Evolutionary conservation across 2,113 vertebrate genomes (phyloP), one percentile per base, ranked within the genome.

Genomic region (Chlorodrepanis virens): DNA sequence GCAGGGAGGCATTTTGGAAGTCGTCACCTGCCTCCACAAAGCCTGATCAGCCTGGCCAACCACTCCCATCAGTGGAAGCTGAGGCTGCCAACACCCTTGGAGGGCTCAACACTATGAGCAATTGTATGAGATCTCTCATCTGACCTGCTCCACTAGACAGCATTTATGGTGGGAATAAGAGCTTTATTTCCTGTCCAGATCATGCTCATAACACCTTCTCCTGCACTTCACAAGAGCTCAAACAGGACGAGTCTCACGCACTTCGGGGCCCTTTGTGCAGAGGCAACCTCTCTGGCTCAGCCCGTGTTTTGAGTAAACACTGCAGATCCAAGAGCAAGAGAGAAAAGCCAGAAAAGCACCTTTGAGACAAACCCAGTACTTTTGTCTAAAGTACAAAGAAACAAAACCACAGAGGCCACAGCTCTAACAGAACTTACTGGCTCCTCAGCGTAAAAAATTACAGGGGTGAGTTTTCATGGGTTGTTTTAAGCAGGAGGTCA

Each of bases 401-500:
- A 50, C 11, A 71, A 89, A 90, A 50, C 1, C 45, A 27, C 52
- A 49, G 47, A 60, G 56, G 47, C 60, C 4, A 1, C 27, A 52
- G 14, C 39, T 77, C 54, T 47, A 44, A 65, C 25, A 81, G 54
- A 63, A 78, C 39, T 83, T 71, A 53, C 1, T 1, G 28, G 8
- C 6, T 86, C 29, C 60, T 89, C 53, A 31, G 69, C 2, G 28
- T 44, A 23, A 68, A 80, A n/a, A 64, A n/a, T 12, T 33, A 71
- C 1, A 4, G 9, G 20, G 68, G 44, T 64, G 52, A 64, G 11
- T 7, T 77, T 95, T 80, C 37, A 4, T 44, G 39, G 47, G 70
- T 68, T 87, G 57, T 85, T 95, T 90, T 53, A 78, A 22, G 83
- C 39, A 86, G 33, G 60, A 95, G 67, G 71, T 93, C 92, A 86